Evolutionary conservation across 2,113 vertebrate genomes (phyloP).

Genomic region (Penelope pileata): DNA sequence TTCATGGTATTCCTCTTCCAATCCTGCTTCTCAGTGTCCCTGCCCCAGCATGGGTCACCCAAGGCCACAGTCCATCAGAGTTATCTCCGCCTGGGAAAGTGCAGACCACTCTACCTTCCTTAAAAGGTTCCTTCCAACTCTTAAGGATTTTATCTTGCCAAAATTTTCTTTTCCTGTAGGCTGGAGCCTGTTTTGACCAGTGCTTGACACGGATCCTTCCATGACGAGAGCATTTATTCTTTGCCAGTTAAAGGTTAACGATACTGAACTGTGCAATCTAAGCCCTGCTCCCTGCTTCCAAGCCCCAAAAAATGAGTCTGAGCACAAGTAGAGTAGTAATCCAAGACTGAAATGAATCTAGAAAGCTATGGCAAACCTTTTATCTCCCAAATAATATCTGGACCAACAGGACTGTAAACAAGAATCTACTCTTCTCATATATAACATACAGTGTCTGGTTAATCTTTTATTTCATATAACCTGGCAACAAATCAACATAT

Average conservation of each 20-base stretch:
- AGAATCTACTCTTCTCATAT: background rate
- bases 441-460: background rate
- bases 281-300: background rate
- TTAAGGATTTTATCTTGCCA: too few species aligned
- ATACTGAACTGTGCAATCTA: background rate
- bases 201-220: background rate
- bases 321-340: background rate
- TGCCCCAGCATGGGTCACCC: accelerated
- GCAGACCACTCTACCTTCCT: background rate
- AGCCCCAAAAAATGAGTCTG: background rate
- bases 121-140: too few species aligned
- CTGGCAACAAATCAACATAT: background rate
- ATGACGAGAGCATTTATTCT: background rate
- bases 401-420: background rate
- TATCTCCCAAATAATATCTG: background rate
- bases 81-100: background rate
- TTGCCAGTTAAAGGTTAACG: background rate
- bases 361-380: background rate
- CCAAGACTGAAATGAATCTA: background rate
- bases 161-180: background rate
- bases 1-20: background rate
- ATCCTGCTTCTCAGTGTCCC: background rate
- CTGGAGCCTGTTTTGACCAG: background rate
- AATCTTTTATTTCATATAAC: background rate
- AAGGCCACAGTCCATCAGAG: too few species aligned